Evolutionary conservation across 2,113 vertebrate species (phyloP).

Genomic region (Gymnogyps californianus): DNA sequence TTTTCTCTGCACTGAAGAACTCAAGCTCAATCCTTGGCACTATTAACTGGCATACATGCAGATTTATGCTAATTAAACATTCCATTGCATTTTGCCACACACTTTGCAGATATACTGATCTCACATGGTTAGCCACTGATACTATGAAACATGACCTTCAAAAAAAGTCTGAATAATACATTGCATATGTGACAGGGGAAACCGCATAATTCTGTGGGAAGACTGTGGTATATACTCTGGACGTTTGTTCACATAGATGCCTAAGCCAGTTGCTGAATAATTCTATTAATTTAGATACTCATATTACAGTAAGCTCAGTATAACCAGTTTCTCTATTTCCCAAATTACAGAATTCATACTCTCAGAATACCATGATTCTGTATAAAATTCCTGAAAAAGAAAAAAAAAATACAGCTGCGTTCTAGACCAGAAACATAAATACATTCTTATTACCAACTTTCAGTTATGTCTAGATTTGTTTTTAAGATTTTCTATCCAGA

Average conservation of each 20-base stretch:
- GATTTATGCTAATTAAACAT: background rate
- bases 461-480: background rate
- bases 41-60: background rate
- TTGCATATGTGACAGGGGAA: background rate
- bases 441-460: background rate
- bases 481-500: background rate
- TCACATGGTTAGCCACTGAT: background rate
- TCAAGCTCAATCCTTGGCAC: background rate
- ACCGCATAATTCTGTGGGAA: background rate
- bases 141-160: background rate
- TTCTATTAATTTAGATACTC: background rate
- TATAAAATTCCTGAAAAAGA: background rate
- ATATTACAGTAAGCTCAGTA: background rate
- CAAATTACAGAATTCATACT: background rate
- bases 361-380: background rate
- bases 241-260: background rate
- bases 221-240: background rate
- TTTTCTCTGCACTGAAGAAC: background rate
- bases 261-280: background rate
- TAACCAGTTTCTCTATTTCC: background rate
- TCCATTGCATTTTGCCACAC: background rate
- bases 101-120: background rate
- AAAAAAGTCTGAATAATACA: background rate
- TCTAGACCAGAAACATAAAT: background rate
- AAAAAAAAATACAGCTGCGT: fast-evolving